Conservation (phyloP, 1,140 invertebrate species). For the Geopemphigus sp. region DNA sequence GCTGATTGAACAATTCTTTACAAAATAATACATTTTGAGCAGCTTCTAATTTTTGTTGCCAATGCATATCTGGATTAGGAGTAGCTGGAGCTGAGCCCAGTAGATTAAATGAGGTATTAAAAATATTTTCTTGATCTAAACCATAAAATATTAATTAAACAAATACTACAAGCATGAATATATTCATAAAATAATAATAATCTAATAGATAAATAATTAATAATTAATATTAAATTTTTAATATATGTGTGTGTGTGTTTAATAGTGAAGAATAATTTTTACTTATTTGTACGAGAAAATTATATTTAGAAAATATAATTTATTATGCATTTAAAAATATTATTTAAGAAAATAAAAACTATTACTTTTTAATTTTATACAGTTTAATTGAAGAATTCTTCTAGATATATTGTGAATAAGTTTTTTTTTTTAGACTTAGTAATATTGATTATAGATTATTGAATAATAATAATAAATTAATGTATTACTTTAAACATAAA, state of each 20-base stretch:
- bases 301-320: too few relatives aligned
- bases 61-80: constrained; percentile 75
- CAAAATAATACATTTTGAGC: constrained; percentile 97
- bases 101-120: constrained; percentile 73
- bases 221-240: neutral
- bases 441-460: too few relatives aligned
- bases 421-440: too few relatives aligned
- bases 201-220: neutral
- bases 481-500: too few relatives aligned
- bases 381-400: too few relatives aligned
- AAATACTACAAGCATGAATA: neutral
- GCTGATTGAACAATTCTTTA: constrained; percentile 92
- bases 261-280: neutral
- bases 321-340: too few relatives aligned
- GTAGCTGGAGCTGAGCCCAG: constrained; percentile 64
- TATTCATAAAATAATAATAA: neutral
- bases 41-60: constrained; percentile 92
- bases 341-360: too few relatives aligned
- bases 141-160: neutral
- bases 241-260: too few relatives aligned
- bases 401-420: too few relatives aligned
- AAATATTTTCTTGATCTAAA: constrained; percentile 78
- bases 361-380: too few relatives aligned
- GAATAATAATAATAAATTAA: too few relatives aligned
- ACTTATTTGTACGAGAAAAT: too few relatives aligned